Conservation (phyloP, 2,888 invertebrate species). For the Gandaritis pyraliata region DNA sequence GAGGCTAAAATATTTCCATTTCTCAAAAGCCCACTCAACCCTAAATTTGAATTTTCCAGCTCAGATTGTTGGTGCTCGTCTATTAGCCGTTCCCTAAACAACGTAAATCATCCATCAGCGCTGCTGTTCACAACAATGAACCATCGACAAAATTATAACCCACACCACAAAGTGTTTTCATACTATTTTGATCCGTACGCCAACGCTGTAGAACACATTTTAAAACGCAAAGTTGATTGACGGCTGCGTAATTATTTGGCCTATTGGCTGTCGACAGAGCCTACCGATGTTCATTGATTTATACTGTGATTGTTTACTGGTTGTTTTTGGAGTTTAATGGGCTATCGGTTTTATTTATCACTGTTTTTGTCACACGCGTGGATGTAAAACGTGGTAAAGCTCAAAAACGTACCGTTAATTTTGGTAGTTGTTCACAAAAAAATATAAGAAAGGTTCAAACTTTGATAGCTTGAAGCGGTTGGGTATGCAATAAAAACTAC, state of each 20-base stretch:
- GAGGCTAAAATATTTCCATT: neutral
- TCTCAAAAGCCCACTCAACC: conserved; percentile 2
- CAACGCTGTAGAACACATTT: neutral
- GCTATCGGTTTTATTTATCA: neutral
- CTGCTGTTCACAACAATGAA: conserved; percentile 40
- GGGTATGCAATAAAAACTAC: too few relatives aligned
- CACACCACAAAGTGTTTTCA: neutral
- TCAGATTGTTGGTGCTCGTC: conserved; percentile 24
- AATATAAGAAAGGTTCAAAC: too few relatives aligned
- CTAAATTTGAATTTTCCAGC: conserved; percentile 13
- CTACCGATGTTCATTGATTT: conserved; percentile 13
- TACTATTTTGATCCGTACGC: conserved; percentile 7
- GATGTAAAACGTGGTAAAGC: too few relatives aligned
- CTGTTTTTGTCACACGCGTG: neutral
- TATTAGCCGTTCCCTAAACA: conserved; percentile 43
- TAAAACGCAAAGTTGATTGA: neutral
- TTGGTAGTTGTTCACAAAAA: too few relatives aligned
- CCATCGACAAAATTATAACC: conserved; percentile 28
- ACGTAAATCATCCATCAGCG: conserved; percentile 52
- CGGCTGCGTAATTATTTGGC: neutral
- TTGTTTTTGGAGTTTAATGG: conserved; percentile 7
- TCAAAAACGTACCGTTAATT: too few relatives aligned
- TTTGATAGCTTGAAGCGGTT: too few relatives aligned
- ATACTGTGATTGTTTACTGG: conserved; percentile 7
- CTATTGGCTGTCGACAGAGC: conserved; percentile 4